Evolutionary conservation across 2,888 invertebrate genomes (phyloP).

Genomic region (Meteorus colon): DNA sequence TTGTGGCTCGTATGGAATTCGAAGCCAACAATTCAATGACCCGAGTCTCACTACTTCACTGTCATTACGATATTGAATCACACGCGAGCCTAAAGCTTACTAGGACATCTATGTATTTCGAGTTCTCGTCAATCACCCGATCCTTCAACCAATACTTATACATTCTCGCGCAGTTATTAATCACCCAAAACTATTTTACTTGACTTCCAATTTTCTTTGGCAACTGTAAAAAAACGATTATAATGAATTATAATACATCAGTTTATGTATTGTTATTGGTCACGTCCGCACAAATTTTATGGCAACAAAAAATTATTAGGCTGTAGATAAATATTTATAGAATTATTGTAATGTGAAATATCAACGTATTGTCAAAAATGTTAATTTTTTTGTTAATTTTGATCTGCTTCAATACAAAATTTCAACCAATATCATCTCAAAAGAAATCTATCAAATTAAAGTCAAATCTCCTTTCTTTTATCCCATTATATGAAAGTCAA

Average conservation of each 20-base stretch:
- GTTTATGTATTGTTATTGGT: no score
- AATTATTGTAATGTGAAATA: no score
- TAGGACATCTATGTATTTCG: slow-evolving; percentile 17
- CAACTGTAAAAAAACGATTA: neutral
- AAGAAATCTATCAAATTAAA: neutral
- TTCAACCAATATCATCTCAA: no score
- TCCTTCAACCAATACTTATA: neutral
- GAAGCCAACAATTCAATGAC: slow-evolving; percentile 58
- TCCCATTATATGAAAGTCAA: neutral
- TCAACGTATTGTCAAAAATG: no score
- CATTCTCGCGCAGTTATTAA: slow-evolving; percentile 1
- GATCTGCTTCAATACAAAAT: no score
- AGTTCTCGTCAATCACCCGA: slow-evolving; percentile 26
- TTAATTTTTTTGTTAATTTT: no score
- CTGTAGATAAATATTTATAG: no score
- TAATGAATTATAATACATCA: neutral
- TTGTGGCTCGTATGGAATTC: slow-evolving; percentile 39
- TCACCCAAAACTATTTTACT: neutral
- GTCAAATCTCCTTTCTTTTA: neutral
- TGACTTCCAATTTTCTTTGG: neutral
- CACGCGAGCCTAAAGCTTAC: slow-evolving; percentile 37
- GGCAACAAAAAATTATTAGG: no score
- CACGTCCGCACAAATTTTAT: no score
- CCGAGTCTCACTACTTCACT: slow-evolving; percentile 49
- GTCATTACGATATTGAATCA: slow-evolving; percentile 61